Base-by-base conservation (phyloP, 2,797 vertebrate species). In the Anomalospiza imberbis region DNA sequence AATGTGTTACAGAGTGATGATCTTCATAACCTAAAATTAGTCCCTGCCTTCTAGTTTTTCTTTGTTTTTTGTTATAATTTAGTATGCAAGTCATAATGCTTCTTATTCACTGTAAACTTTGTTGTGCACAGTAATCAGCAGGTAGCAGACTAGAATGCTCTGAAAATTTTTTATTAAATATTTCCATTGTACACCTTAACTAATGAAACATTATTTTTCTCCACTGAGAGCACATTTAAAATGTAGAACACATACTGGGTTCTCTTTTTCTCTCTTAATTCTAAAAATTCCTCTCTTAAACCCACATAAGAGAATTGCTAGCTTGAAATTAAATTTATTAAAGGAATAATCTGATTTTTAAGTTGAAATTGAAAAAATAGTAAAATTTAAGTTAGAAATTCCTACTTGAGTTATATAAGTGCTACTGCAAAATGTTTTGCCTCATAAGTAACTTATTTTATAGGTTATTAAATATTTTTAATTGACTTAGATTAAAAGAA, bases 401-500 rank as follows among this genome's bases (percentile, higher is more conserved):
- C 26, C 16, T 25, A 21, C 16, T 72, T 0, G 0, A 26, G 21
- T 76, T n/a, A 36, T 3, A 0, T 32, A 74, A 79, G 7, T 58
- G 7, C 40, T 70, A 53, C 32, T 25, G 36, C 38, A 80, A 54
- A 88, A 78, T 48, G 7, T 44, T 70, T 85, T 63, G 45, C 73
- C 40, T 85, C 24, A 55, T 34, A n/a, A 76, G 32, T 72, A 57
- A 87, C 20, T 54, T 21, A 45, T 77, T 89, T 54, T 74, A 57
- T n/a, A 67, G 45, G 38, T 57, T 13, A 25, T 45, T 63, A 20
- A 76, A 20, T 40, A 25, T 47, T 19, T 61, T 7, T 6, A 72
- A 62, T 87, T 77, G 5, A 7, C 10, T 74, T 45, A 54, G n/a
- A 32, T 40, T n/a, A n/a, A 65, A 83, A 13, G 40, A 62, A 90